Percentiles rank a stretch among this genome's conserved stretches.
phyloP scores from a whole-genome alignment of 2,113 vertebrate genomes.

The Sula dactylatra region DNA sequence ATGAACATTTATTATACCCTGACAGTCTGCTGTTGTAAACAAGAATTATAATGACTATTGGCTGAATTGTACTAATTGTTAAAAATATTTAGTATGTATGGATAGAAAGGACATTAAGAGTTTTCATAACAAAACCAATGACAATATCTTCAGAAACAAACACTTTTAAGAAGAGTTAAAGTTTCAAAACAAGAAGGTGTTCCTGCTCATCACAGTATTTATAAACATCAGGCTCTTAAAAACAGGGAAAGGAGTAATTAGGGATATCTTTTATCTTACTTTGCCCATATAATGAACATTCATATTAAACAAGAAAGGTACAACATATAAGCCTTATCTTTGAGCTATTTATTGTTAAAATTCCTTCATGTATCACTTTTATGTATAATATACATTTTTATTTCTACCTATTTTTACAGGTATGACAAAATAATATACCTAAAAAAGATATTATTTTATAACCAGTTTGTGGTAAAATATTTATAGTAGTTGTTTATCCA shows the following conservation, averaged over 20 bases:
- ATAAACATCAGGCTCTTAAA: neutral
- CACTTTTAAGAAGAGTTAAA: neutral
- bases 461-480: neutral
- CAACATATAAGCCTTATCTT: neutral
- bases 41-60: neutral
- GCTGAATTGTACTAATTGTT: neutral
- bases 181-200: neutral
- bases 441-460: neutral
- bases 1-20: neutral
- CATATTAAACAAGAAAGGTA: neutral
- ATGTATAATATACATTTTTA: neutral
- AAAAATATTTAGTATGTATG: neutral
- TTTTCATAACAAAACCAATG: neutral
- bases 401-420: neutral
- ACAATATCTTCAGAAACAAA: neutral
- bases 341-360: neutral
- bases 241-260: neutral
- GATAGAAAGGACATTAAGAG: neutral
- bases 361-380: neutral
- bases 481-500: conserved; percentile 18
- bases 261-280: neutral
- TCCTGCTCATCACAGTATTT: neutral
- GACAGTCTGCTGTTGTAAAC: neutral
- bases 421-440: neutral
- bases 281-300: neutral